A percentile compares a stretch with the other conserved stretches of the same genome.
Conservation (phyloP, 2,888 invertebrate species). For the Chaitophorus viminalis region DNA sequence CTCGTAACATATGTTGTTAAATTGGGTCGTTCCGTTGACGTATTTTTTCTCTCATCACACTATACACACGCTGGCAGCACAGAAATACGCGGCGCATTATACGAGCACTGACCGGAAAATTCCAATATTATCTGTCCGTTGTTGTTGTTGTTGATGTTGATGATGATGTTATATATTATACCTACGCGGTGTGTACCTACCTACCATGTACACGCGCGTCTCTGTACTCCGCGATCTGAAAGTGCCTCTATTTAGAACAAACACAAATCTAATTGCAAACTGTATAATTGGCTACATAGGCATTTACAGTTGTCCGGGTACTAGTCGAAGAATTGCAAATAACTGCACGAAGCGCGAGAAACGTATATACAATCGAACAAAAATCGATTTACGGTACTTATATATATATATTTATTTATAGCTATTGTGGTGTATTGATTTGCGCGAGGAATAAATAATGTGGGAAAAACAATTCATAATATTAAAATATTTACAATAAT, state of each 20-base stretch:
- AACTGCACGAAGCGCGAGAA: neutral
- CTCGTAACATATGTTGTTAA: conserved; percentile 7
- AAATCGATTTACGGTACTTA: neutral
- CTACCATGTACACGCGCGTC: too few species aligned
- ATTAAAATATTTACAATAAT: too few species aligned
- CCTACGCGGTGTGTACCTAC: too few species aligned
- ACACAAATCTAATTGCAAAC: conserved; percentile 46
- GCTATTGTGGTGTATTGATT: too few species aligned
- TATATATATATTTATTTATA: too few species aligned
- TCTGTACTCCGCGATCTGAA: conserved; percentile 16
- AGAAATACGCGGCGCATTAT: conserved; percentile 29
- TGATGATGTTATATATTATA: neutral
- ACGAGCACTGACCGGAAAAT: conserved; percentile 61
- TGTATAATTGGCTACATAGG: conserved; percentile 38
- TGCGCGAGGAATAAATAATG: too few species aligned
- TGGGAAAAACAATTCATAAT: too few species aligned
- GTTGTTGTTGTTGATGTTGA: neutral
- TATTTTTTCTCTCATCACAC: conserved; percentile 34
- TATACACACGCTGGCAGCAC: neutral
- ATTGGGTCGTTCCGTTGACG: conserved; percentile 60
- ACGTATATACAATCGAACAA: too few species aligned
- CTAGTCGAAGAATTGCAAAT: neutral
- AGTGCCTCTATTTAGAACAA: conserved; percentile 41
- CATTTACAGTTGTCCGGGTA: neutral
- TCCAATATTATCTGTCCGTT: conserved; percentile 57